Percentiles rank a stretch among this genome's conserved stretches.
These are phyloP conservation scores for Microtus richardsoni DNA, from an alignment of 2,113 vertebrate species.

Conservation along the genomic window DNA sequence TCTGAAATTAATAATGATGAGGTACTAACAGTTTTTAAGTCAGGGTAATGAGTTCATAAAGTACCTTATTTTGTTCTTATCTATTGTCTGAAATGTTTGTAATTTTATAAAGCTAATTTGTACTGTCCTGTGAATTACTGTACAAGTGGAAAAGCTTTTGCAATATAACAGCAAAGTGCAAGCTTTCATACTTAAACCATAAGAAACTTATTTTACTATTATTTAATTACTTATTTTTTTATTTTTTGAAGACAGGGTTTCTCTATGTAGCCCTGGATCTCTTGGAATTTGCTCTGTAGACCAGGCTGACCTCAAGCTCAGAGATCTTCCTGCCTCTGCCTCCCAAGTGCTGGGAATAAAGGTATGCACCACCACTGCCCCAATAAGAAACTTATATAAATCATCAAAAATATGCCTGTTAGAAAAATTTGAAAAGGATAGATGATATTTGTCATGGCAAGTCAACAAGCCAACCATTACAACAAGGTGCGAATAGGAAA, in stretches of 20 bases:
- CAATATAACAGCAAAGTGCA: background rate
- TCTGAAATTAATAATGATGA: background rate
- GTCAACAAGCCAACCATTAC: background rate
- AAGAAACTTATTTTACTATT: background rate
- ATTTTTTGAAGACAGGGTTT: background rate
- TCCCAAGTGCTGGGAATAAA: background rate
- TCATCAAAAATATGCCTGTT: background rate
- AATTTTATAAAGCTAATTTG: background rate
- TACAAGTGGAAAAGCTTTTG: slow-evolving; percentile 37
- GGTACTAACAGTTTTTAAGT: slow-evolving; percentile 37
- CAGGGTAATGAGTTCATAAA: background rate
- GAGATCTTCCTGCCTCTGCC: background rate
- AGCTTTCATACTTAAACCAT: background rate
- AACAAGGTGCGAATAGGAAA: background rate
- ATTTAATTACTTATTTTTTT: background rate
- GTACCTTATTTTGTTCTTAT: slow-evolving; percentile 27
- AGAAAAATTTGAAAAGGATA: background rate
- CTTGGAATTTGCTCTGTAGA: background rate
- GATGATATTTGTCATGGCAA: background rate
- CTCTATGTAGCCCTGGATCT: background rate
- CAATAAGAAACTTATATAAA: background rate
- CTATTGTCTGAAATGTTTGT: slow-evolving; percentile 13
- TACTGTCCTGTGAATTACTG: background rate
- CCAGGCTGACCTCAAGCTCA: background rate
- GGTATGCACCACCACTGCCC: background rate